Base-by-base conservation (phyloP, 2,113 vertebrate species). In the Synodontis membranacea region DNA sequence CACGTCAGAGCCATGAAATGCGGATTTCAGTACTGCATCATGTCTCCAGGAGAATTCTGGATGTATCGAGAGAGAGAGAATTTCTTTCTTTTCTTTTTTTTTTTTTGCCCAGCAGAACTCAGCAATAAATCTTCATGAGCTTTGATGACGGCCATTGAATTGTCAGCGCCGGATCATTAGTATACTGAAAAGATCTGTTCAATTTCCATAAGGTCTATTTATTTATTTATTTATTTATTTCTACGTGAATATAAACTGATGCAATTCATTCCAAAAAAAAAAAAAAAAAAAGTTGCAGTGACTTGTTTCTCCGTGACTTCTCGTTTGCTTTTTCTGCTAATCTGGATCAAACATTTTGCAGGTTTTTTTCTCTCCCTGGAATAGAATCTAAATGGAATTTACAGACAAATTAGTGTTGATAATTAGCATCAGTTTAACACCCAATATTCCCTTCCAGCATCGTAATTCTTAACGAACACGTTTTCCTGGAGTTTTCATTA, bases 41-140 rank as follows among this genome's bases (percentile, higher is more conserved):
- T 25, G 31, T 79, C 10, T 28, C 12, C 46, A 78, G 46, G 15
- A 50, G 19, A 19, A 31, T 50, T 50, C 19, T 0, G 31, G 28
- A 25, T 9, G 28, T 9, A 50, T n/a, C n/a, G n/a, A n/a, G 2
- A 50, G 44, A 50, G 66, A 39, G 37, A 14, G n/a, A 56, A 80
- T 86, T 86, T 84, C 72, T 88, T 84, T n/a, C n/a, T n/a, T n/a
- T n/a, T n/a, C n/a, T n/a, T n/a, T n/a, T n/a, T n/a, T n/a, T n/a
- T n/a, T 70, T 74, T 82, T 84, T 56, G 79, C 54, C n/a, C 31
- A 39, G 34, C 76, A 50, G 37, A 66, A 82, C 82, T 86, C 64
- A 86, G 88, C 78, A 48, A 86, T 88, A 89, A 87, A 91, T 90
- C 86, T 86, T 82, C 85, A 28, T 50, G 64, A 89, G 83, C 83